A percentile compares a stretch with the other conserved stretches of the same genome.
phyloP scores from a whole-genome alignment of 1,140 invertebrate species.

The Pseudomyrmex flavicornis region DNA sequence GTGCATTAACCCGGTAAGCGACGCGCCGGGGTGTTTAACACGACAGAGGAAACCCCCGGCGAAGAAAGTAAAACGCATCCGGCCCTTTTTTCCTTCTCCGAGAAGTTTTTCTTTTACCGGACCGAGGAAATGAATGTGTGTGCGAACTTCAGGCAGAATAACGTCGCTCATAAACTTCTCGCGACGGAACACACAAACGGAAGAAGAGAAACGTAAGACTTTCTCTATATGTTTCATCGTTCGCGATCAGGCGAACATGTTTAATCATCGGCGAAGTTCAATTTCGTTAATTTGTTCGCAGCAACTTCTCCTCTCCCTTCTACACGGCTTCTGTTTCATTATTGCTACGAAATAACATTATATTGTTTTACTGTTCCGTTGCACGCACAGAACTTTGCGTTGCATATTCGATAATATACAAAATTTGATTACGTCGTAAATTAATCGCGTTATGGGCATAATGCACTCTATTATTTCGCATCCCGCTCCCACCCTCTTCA shows the following conservation, averaged over 20 bases:
- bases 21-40: conserved; percentile 22
- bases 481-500: not conserved
- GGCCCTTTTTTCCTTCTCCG: not conserved
- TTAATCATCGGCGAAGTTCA: not conserved
- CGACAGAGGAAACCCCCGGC: not conserved
- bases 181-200: not conserved
- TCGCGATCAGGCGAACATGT: not conserved
- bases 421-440: conserved; percentile 13
- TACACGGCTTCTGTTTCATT: not conserved
- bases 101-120: not conserved
- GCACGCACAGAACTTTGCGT: not conserved
- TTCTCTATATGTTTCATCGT: not conserved
- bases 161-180: not conserved
- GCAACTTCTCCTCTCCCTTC: too few relatives aligned
- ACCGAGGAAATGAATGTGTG: not conserved
- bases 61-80: conserved; percentile 48
- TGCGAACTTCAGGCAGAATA: not conserved
- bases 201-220: not conserved
- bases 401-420: not conserved
- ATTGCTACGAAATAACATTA: not conserved
- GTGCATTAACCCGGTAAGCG: conserved; percentile 49
- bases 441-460: conserved; percentile 50
- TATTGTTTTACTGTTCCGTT: not conserved
- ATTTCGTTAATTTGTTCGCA: not conserved
- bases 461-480: conserved; percentile 27